Evolutionary conservation across 1,140 invertebrate genomes (phyloP).

Genomic region (Zaprionus kolodkinae): DNA sequence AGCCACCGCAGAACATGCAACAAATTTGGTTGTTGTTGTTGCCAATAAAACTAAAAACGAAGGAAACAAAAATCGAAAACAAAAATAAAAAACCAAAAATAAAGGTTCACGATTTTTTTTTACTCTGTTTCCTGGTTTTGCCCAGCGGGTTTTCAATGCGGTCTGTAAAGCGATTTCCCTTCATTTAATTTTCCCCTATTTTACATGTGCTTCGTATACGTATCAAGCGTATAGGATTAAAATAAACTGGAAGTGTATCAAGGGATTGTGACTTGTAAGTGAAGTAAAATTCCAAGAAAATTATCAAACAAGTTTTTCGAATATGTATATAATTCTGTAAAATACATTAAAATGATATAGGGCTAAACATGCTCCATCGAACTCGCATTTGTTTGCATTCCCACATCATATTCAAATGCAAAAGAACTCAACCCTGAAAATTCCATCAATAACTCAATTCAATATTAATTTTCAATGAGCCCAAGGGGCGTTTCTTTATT

Average conservation of each 20-base stretch:
- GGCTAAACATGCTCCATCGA: neutral
- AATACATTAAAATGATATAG: neutral
- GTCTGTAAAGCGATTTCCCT: neutral
- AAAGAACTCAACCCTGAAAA: constrained; percentile 8
- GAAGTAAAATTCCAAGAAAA: neutral
- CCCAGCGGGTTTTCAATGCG: constrained; percentile 4
- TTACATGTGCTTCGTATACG: neutral
- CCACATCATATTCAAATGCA: constrained; percentile 2
- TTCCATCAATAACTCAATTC: constrained; percentile 26
- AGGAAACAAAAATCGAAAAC: neutral
- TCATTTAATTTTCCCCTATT: neutral
- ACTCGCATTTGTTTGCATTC: neutral
- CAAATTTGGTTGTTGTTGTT: constrained; percentile 4
- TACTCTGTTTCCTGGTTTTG: neutral
- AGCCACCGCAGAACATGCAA: constrained; percentile 3
- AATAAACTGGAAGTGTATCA: neutral
- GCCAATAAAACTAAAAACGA: constrained; percentile 4
- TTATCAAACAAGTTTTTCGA: neutral
- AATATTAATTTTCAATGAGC: constrained; percentile 8
- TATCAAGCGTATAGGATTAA: neutral
- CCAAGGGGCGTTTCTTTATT: neutral
- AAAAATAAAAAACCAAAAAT: neutral
- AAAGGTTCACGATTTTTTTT: neutral
- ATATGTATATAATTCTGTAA: neutral
- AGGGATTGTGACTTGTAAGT: neutral